Conservation (phyloP, 2,797 vertebrate genomes). For the Lepidocolaptes lacrymiger region DNA sequence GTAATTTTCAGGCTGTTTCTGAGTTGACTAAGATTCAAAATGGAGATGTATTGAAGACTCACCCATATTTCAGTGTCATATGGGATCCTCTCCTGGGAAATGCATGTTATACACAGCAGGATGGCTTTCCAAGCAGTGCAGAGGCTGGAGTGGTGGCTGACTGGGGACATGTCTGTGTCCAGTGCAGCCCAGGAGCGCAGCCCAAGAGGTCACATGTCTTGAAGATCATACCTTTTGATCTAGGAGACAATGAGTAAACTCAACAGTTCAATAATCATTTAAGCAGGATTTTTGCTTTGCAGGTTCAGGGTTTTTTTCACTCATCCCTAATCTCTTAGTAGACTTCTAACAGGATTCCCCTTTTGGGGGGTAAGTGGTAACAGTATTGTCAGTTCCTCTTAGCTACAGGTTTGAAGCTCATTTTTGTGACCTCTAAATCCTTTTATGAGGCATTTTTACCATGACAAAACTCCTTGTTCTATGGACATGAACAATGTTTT, state of each 20-base stretch:
- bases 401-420: slow-evolving; percentile 10
- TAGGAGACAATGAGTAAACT: neutral
- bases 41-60: neutral
- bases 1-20: neutral
- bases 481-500: neutral
- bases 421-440: slow-evolving; percentile 7
- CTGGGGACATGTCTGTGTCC: neutral
- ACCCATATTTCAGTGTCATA: neutral
- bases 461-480: slow-evolving; percentile 9
- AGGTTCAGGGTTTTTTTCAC: neutral
- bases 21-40: neutral
- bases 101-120: neutral
- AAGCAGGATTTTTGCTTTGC: neutral
- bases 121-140: neutral
- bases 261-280: neutral
- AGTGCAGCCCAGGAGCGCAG: neutral
- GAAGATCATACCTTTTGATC: neutral
- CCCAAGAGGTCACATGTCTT: rapidly evolving
- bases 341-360: neutral
- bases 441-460: slow-evolving; percentile 8
- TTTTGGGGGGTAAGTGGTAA: neutral
- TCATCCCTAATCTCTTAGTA: rapidly evolving
- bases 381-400: neutral
- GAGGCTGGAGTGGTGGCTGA: neutral
- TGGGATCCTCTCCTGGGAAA: neutral